Percentiles rank a stretch among this genome's conserved stretches.
These are phyloP conservation scores for Tinea semifulvella DNA, from an alignment of 2,888 invertebrate genomes.

Conservation along the genomic window DNA sequence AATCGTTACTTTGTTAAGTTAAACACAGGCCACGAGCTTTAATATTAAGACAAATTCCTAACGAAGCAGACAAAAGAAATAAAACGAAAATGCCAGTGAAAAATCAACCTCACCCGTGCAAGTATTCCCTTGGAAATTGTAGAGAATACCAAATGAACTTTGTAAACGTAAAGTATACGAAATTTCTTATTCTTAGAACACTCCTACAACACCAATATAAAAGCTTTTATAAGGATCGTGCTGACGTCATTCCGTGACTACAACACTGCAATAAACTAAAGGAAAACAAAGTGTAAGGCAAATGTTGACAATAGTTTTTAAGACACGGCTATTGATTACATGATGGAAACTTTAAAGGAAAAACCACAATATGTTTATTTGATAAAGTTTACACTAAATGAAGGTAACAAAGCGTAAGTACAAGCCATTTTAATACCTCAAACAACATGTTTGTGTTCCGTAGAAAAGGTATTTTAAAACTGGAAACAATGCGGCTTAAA, in stretches of 20 bases:
- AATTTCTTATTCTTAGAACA: background rate
- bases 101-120: conserved; percentile 2
- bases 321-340: no score
- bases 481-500: no score
- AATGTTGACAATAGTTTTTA: conserved; percentile 5
- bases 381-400: no score
- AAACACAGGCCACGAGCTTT: background rate
- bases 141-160: conserved; percentile 5
- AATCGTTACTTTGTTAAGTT: conserved; percentile 4
- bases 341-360: background rate
- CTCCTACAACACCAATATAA: no score
- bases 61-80: conserved; percentile 4
- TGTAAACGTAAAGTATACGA: background rate
- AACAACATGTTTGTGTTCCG: no score
- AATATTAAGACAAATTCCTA: conserved; percentile 7
- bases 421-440: no score
- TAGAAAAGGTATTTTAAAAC: no score
- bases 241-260: background rate
- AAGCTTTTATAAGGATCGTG: background rate
- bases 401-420: no score
- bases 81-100: background rate
- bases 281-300: background rate
- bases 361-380: no score
- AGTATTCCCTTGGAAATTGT: conserved; percentile 8
- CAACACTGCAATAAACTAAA: background rate